phyloP scores from a whole-genome alignment of 2,888 invertebrate genomes.

The Malacosoma neustria region DNA sequence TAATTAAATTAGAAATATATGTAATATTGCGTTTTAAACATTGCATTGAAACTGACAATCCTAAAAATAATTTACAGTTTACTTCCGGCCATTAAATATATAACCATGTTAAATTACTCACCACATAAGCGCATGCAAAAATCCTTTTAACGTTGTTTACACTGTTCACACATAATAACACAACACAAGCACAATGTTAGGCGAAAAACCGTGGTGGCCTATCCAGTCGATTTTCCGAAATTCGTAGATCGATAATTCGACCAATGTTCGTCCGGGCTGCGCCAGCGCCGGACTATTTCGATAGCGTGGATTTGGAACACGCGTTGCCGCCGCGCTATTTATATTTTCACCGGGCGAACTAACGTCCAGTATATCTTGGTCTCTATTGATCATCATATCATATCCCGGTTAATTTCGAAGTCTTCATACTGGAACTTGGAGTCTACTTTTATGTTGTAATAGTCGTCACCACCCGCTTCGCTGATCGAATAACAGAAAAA shows the following conservation, averaged over 20 bases:
- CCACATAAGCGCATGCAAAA: slow-evolving; percentile 38
- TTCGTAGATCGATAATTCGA: slow-evolving; percentile 24
- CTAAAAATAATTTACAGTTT: no score
- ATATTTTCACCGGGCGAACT: slow-evolving; percentile 51
- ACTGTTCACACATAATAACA: slow-evolving; percentile 62
- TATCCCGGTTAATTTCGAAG: no score
- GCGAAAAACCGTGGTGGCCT: slow-evolving; percentile 32
- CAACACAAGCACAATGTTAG: slow-evolving; percentile 15
- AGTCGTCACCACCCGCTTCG: no score
- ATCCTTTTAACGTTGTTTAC: slow-evolving; percentile 48
- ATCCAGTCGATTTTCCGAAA: slow-evolving; percentile 52
- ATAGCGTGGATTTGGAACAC: slow-evolving; percentile 49
- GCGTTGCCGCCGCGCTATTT: slow-evolving; percentile 40
- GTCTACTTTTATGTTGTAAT: no score
- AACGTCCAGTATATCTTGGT: slow-evolving; percentile 24
- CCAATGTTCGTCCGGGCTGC: slow-evolving; percentile 42
- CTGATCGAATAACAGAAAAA: no score
- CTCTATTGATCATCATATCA: slow-evolving; percentile 7
- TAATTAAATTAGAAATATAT: no score
- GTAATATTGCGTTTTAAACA: no score
- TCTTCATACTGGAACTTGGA: no score
- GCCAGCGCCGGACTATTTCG: slow-evolving; percentile 50
- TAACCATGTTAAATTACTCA: no score
- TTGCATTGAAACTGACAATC: no score
- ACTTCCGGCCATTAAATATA: no score